Evolutionary conservation across 2,113 vertebrate species (phyloP).

Genomic region (Sardina pilchardus): DNA sequence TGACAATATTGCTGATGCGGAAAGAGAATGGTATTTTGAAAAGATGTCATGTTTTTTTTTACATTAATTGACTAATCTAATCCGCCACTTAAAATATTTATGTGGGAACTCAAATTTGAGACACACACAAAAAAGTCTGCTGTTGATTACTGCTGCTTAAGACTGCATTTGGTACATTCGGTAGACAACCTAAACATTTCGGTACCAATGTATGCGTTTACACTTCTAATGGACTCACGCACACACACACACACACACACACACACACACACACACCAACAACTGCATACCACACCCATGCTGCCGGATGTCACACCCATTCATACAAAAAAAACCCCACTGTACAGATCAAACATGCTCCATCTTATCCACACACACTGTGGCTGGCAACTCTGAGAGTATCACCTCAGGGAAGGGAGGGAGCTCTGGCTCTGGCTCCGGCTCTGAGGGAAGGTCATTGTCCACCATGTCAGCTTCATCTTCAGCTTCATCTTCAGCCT

Average conservation of each 20-base stretch:
- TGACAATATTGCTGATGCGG: too few species aligned
- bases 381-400: background rate
- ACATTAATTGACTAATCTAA: too few species aligned
- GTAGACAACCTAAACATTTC: too few species aligned
- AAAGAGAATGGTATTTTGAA: too few species aligned
- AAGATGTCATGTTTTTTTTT: too few species aligned
- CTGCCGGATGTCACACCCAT: background rate
- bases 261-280: background rate
- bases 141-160: too few species aligned
- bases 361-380: background rate
- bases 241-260: constrained; percentile 27
- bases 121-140: background rate
- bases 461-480: constrained; percentile 70
- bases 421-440: constrained; percentile 39
- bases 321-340: background rate
- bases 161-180: too few species aligned
- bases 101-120: too few species aligned
- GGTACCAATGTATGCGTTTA: too few species aligned
- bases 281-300: background rate
- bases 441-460: constrained; percentile 35
- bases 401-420: constrained; percentile 79
- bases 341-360: background rate
- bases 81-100: too few species aligned
- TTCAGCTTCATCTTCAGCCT: constrained; percentile 63
- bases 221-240: background rate